Percentiles rank a stretch among this genome's conserved stretches.
phyloP scores from a whole-genome alignment of 92 coral and sea anemone species.

The Nematostella vectensis region DNA sequence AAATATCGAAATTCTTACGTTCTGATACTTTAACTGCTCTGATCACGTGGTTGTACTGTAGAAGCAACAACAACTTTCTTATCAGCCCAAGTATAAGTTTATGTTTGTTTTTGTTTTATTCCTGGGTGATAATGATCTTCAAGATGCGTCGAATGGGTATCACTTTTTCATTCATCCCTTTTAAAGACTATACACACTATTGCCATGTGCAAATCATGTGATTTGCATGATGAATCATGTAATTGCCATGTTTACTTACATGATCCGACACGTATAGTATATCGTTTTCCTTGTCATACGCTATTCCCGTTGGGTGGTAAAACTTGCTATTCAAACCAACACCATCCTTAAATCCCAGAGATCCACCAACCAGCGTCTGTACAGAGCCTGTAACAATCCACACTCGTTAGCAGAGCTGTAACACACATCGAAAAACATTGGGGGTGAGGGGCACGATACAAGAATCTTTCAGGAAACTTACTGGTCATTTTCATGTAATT shows the following conservation, averaged over 20 bases:
- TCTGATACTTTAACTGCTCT: slow-evolving; percentile 31
- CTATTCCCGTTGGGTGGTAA: slow-evolving; percentile 73
- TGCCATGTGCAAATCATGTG: too few relatives aligned
- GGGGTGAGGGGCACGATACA: too few relatives aligned
- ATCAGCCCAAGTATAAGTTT: too few relatives aligned
- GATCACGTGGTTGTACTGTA: slow-evolving; percentile 72
- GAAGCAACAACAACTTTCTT: neutral
- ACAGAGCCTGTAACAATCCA: slow-evolving; percentile 46
- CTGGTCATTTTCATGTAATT: too few relatives aligned
- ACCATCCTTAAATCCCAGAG: slow-evolving; percentile 50
- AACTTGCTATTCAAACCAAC: slow-evolving; percentile 49
- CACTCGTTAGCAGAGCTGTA: neutral
- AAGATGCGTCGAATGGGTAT: too few relatives aligned
- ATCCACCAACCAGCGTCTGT: slow-evolving; percentile 59
- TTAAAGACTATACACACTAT: too few relatives aligned
- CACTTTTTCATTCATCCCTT: too few relatives aligned
- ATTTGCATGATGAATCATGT: too few relatives aligned
- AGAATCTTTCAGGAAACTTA: too few relatives aligned
- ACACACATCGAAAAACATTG: neutral
- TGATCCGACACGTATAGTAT: slow-evolving; percentile 67
- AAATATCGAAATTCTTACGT: too few relatives aligned
- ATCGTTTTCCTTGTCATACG: slow-evolving; percentile 40
- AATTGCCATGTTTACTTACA: slow-evolving; percentile 66
- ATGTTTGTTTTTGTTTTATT: too few relatives aligned
- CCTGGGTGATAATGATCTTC: too few relatives aligned